A percentile compares a stretch with the other conserved stretches of the same genome.
Evolutionary conservation across 1,140 invertebrate genomes (phyloP).

Genomic region (Drosophila yakuba): DNA sequence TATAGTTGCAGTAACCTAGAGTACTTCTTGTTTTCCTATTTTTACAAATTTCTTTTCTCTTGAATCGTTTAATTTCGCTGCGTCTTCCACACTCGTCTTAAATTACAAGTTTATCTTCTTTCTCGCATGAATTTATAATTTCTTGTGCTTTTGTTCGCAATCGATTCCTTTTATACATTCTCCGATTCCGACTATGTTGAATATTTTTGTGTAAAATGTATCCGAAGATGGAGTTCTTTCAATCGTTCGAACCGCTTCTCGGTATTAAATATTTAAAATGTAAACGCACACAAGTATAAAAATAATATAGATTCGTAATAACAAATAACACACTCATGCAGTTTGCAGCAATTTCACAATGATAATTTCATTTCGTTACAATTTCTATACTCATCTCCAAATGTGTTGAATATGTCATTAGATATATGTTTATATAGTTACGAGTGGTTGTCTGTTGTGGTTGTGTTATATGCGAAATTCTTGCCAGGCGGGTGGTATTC

Average conservation of each 20-base stretch:
- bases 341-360: constrained; percentile 66
- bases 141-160: constrained; percentile 69
- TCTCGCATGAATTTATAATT: constrained; percentile 59
- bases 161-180: constrained; percentile 27
- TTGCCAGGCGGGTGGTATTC: constrained; percentile 32
- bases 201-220: constrained; percentile 57
- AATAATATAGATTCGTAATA: constrained; percentile 42
- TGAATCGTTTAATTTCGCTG: constrained; percentile 49
- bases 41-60: constrained; percentile 66
- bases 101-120: constrained; percentile 48
- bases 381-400: constrained; percentile 32
- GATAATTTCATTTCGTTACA: constrained; percentile 75
- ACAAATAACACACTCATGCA: constrained; percentile 51
- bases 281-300: constrained; percentile 32
- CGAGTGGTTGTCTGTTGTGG: constrained; percentile 19
- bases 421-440: constrained; percentile 42
- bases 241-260: constrained; percentile 24
- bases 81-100: constrained; percentile 62
- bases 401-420: constrained; percentile 52
- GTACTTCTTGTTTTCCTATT: constrained; percentile 65
- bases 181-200: constrained; percentile 42
- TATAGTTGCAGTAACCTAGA: constrained; percentile 61
- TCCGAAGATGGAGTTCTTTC: constrained; percentile 1
- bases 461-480: constrained; percentile 13
- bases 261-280: constrained; percentile 40